Base-by-base conservation (phyloP, 1,140 invertebrate genomes). In the Formica selysi region DNA sequence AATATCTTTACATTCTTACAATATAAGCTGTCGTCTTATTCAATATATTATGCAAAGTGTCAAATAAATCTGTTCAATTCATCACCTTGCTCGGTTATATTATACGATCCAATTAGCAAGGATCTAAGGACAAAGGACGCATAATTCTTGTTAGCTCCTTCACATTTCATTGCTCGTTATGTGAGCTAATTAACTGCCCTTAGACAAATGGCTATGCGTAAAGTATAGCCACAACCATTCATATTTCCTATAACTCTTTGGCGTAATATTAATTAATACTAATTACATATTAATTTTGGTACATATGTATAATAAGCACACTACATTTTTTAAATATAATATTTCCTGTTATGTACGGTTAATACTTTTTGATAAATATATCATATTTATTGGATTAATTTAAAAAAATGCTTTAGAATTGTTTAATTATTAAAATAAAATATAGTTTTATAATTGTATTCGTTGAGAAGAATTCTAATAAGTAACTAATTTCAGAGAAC, bases 81-180 rank as follows among this genome's bases (percentile, higher is more conserved):
- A 89, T 90, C 89, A 89, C 59, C 73, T 89, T n/a, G 65, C 74
- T 84, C 85, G 85, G 80, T 87, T 90, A 61, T 83, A 85, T 90
- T 89, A 89, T 78, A 79, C 64, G 79, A 87, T 87, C 88, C 85
- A 90, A 90, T 90, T 90, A 90, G 86, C 57, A 85, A 70, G 71
- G 80, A 87, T 76, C 70, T 87, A 81, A 90, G 85, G 76, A 87
- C 71, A 76, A 87, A 90, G 59, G 81, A 90, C 29, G 57, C 88
- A 89, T 87, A 81, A 90, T 81, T 90, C 86, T 90, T 87, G 86
- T 90, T 90, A 87, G 80, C 76, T 90, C 68, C 76, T 79, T 90
- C 38, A 44, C 76, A 70, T 76, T 83, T 62, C 54, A 68, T 76
- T 62, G 70, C 85, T 90, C 86, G 76, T 90, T 90, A 87, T 67